phyloP scores from a whole-genome alignment of 2,113 vertebrate species.

The Gobiocypris rarus region DNA sequence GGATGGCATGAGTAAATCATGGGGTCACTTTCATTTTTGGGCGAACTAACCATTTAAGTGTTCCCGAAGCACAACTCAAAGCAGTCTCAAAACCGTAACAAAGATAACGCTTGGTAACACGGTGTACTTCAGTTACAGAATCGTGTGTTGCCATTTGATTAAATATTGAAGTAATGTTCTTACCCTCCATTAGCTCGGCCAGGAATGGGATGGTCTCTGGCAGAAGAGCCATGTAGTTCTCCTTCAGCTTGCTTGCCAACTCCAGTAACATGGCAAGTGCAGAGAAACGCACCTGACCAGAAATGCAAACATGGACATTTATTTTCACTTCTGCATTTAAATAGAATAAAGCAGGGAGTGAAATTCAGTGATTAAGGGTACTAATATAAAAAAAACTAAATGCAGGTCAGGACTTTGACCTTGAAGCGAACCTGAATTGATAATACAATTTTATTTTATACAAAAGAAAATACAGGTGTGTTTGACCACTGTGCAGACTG shows the following conservation, averaged over 20 bases:
- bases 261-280: slow-evolving; percentile 85
- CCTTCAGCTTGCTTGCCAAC: slow-evolving; percentile 87
- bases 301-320: not conserved
- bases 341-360: not conserved
- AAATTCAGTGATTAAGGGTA: not conserved
- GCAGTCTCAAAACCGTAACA: not conserved
- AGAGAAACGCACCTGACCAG: slow-evolving; percentile 87
- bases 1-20: too few relatives aligned
- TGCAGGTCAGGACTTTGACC: too few relatives aligned
- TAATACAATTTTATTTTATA: too few relatives aligned
- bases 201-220: slow-evolving; percentile 96
- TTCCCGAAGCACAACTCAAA: not conserved
- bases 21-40: too few relatives aligned
- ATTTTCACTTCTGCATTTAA: not conserved
- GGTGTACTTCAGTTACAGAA: not conserved
- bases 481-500: too few relatives aligned
- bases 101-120: not conserved
- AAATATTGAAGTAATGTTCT: slow-evolving; percentile 43
- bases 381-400: too few relatives aligned
- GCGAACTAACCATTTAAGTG: too few relatives aligned
- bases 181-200: slow-evolving; percentile 98
- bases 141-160: not conserved
- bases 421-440: too few relatives aligned
- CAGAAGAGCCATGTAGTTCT: slow-evolving; percentile 92
- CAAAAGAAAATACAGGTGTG: too few relatives aligned